These are phyloP conservation scores for Taeniopygia guttata DNA, from an alignment of 2,797 vertebrate species.

Conservation along the genomic window DNA sequence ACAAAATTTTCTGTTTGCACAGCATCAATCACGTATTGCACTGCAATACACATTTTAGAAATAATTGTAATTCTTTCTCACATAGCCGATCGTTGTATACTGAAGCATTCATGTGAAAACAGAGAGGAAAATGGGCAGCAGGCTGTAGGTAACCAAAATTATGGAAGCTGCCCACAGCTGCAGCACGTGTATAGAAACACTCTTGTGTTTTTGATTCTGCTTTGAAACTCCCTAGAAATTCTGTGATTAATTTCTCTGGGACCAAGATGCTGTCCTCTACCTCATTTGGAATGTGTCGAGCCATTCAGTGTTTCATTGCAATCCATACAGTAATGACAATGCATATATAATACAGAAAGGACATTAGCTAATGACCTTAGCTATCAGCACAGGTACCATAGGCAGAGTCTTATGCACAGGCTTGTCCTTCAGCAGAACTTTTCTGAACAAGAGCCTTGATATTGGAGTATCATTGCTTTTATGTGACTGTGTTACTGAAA, in stretches of 20 bases:
- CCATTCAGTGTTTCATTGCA: background rate
- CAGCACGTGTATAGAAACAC: background rate
- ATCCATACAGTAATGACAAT: background rate
- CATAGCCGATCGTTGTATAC: background rate
- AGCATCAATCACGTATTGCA: background rate
- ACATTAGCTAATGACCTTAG: background rate
- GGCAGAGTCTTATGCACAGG: background rate
- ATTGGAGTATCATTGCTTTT: background rate
- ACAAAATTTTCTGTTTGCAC: background rate
- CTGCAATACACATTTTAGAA: background rate
- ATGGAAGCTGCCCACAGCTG: background rate
- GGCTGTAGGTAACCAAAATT: background rate
- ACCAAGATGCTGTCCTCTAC: background rate
- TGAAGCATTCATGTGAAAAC: background rate
- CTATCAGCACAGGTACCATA: background rate
- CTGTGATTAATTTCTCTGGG: background rate
- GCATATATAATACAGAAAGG: background rate
- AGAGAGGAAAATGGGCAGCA: background rate
- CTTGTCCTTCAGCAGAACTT: background rate
- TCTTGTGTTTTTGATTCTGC: background rate
- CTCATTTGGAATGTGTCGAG: background rate
- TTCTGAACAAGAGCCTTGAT: background rate
- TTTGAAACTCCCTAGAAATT: background rate
- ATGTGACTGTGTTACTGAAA: background rate
- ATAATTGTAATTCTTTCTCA: background rate